Base-by-base conservation (phyloP, 2,888 invertebrate genomes). In the Archips crataeganus region DNA sequence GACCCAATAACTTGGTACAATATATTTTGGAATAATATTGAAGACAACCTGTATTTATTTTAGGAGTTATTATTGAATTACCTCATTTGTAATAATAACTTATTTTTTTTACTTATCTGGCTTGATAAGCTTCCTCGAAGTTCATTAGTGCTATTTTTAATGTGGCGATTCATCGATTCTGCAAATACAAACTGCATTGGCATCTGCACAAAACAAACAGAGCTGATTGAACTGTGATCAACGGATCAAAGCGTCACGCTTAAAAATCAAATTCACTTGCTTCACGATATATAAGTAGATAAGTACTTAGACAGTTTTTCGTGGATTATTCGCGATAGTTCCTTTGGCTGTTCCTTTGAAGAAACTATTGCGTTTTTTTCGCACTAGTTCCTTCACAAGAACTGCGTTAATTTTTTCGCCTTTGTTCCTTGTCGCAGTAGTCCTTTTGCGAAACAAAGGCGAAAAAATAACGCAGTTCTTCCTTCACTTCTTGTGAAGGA, bases 201-300 rank as follows among this genome's bases (percentile, higher is more conserved):
- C 42, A 68, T 60, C 34, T n/a, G 57, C 68, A 42, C 66, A 68
- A 63, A 60, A 47, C 59, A 68, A 60, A 68, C 34, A 60, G 45
- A 59, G 51, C n/a, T 45, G 45, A 45, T 47, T 45, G 36, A 47
- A 60, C 47, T 47, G 60, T 47, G 47, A 34, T 42, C 8, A 57
- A 34, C 64, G 34, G 34, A 32, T 32, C 47, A 36, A 51, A 10
- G 34, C 39, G 10, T 11, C 3, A 13, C 8, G n/a, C 15, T 8
- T 15, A 51, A 51, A 51, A 15, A 51, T 15, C 15, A 51, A 51
- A 51, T 51, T 15, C 15, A 0, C 1, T 51, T 51, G 15, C 51
- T 32, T 32, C 32, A 32, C 57, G 10, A 9, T 3, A 10, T 11
- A 3, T 57, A 23, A 32, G 5, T 11, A 49, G 11, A 13, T 23